A percentile compares a stretch with the other conserved stretches of the same genome.
Evolutionary conservation across 37 sponge, comb jelly and placozoan species (phyloP).

Genomic region (Spongia lamella): DNA sequence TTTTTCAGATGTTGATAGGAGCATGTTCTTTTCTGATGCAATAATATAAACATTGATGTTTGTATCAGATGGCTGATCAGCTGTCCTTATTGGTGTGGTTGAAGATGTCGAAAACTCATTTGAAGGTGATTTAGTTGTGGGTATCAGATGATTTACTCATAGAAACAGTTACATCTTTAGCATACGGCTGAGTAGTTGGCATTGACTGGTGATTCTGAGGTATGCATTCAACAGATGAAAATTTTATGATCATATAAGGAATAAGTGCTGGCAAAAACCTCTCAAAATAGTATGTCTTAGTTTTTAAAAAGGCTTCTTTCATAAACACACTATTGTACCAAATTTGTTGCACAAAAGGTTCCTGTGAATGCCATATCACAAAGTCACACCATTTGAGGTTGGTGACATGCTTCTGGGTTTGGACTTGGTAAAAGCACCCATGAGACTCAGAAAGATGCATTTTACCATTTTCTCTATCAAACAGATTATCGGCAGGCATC

Average conservation of each 20-base stretch:
- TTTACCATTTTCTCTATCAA: neutral
- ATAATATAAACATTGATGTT: no score
- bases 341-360: neutral
- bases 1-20: no score
- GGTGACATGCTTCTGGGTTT: slow-evolving; percentile 11
- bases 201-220: no score
- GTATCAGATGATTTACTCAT: no score
- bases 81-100: no score
- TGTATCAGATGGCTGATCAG: no score
- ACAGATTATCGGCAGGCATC: slow-evolving; percentile 8
- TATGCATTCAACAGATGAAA: no score
- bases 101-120: no score
- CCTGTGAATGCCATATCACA: slow-evolving; percentile 13
- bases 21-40: no score
- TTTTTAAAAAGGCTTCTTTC: neutral
- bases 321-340: slow-evolving; percentile 8
- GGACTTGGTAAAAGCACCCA: slow-evolving; percentile 25
- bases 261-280: slow-evolving; percentile 12
- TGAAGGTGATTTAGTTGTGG: no score
- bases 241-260: neutral
- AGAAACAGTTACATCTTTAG: no score
- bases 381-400: neutral
- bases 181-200: no score
- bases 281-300: slow-evolving; percentile 13
- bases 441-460: neutral